Conservation (phyloP, 2,113 vertebrate species). For the Myotis yumanensis region DNA sequence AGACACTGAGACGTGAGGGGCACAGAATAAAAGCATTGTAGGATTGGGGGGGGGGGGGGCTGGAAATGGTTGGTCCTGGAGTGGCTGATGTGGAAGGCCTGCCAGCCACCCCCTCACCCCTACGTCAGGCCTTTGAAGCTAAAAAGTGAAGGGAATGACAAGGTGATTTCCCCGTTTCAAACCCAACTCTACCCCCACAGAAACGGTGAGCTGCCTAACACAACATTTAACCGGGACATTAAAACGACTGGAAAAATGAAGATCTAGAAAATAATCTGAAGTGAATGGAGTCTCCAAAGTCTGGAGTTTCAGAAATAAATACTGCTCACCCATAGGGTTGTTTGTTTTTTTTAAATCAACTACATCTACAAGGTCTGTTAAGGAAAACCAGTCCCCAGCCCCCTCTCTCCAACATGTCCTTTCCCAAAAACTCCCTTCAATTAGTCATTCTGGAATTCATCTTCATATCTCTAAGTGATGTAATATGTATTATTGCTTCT, state of each 20-base stretch:
- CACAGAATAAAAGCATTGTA: neutral
- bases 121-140: neutral
- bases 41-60: neutral
- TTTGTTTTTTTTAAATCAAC: neutral
- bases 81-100: neutral
- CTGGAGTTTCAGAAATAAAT: neutral
- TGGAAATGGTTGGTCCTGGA: neutral
- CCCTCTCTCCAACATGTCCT: neutral
- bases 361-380: neutral
- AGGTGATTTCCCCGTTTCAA: neutral
- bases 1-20: neutral
- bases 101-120: neutral
- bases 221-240: neutral
- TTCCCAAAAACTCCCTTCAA: neutral
- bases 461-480: neutral
- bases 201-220: neutral
- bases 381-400: neutral
- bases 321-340: neutral
- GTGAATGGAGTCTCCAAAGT: neutral
- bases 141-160: neutral
- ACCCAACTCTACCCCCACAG: neutral
- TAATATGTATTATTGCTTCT: neutral
- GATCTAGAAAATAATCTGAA: neutral
- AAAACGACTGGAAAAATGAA: neutral
- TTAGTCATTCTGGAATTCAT: neutral